Evolutionary conservation across 1,140 invertebrate species (phyloP).

Genomic region (Planococcus citri): DNA sequence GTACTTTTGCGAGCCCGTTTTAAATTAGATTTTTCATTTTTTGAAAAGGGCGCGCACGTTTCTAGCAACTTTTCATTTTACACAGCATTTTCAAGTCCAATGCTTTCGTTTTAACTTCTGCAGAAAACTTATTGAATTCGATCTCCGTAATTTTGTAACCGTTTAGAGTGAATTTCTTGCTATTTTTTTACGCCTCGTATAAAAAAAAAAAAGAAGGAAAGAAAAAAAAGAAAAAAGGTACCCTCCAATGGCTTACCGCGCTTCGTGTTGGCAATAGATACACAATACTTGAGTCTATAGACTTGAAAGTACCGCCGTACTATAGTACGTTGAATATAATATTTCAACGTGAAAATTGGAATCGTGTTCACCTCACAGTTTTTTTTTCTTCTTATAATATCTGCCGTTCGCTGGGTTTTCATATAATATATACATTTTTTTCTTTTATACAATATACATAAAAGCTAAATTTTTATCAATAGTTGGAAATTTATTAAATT

Average conservation of each 20-base stretch:
- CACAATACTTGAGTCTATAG: background rate
- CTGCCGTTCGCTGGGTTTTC: background rate
- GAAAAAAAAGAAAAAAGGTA: background rate
- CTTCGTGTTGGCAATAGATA: background rate
- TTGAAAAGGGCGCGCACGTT: slow-evolving; percentile 5
- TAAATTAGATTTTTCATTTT: slow-evolving; percentile 20
- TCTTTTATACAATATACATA: background rate
- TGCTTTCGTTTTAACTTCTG: slow-evolving; percentile 3
- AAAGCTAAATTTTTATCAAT: background rate
- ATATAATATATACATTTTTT: background rate
- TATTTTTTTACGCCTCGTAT: background rate
- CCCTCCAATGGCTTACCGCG: background rate
- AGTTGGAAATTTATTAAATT: background rate
- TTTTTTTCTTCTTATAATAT: background rate
- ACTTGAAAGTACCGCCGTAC: too few species aligned
- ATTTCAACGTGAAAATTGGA: background rate
- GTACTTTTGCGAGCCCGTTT: slow-evolving; percentile 4
- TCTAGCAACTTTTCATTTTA: slow-evolving; percentile 1
- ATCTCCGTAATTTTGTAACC: background rate
- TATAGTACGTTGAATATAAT: slow-evolving; percentile 2
- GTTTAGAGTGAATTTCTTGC: background rate
- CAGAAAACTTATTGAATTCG: background rate
- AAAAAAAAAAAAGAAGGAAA: too few species aligned
- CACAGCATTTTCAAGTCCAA: slow-evolving; percentile 3
- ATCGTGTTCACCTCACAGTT: background rate